A percentile compares a stretch with the other conserved stretches of the same genome.
phyloP scores from a whole-genome alignment of 2,797 vertebrate genomes.

The Catharus ustulatus region DNA sequence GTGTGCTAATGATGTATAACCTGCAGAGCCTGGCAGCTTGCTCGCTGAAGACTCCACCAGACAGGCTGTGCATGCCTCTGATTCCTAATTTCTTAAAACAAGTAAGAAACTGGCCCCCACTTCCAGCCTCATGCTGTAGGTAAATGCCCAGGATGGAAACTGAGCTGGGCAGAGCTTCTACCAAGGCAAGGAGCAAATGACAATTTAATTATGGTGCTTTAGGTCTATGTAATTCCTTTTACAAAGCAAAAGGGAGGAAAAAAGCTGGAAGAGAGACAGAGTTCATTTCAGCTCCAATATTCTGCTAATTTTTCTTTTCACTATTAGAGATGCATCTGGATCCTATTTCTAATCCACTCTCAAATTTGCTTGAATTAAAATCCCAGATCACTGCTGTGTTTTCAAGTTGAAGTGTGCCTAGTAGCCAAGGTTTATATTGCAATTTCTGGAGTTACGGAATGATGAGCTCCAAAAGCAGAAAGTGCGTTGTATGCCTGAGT shows the following conservation, averaged over 20 bases:
- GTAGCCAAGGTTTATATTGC: conserved; percentile 73
- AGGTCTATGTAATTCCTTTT: conserved; percentile 28
- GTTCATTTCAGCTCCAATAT: conserved; percentile 10
- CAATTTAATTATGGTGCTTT: conserved; percentile 71
- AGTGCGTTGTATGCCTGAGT: conserved; percentile 35
- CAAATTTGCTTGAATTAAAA: conserved; percentile 74
- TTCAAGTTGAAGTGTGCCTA: conserved; percentile 63
- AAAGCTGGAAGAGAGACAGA: conserved; percentile 11
- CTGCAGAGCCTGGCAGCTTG: conserved; percentile 53
- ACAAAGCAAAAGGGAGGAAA: conserved; percentile 3
- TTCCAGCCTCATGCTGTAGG: conserved; percentile 41
- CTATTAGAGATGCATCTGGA: conserved; percentile 72
- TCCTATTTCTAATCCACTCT: conserved; percentile 75
- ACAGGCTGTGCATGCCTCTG: conserved; percentile 34
- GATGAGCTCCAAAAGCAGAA: conserved; percentile 62
- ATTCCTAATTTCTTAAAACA: conserved; percentile 48
- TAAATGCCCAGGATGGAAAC: conserved; percentile 62
- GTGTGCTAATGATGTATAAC: conserved; percentile 70
- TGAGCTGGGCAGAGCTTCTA: conserved; percentile 65
- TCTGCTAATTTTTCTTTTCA: conserved; percentile 48
- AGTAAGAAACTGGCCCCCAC: neutral
- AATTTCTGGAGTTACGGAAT: conserved; percentile 69
- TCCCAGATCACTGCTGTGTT: conserved; percentile 72
- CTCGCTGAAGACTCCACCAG: conserved; percentile 66
- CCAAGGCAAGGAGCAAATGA: conserved; percentile 67